Evolutionary conservation across 2,797 vertebrate species (phyloP).

Genomic region (Meda fulgida): DNA sequence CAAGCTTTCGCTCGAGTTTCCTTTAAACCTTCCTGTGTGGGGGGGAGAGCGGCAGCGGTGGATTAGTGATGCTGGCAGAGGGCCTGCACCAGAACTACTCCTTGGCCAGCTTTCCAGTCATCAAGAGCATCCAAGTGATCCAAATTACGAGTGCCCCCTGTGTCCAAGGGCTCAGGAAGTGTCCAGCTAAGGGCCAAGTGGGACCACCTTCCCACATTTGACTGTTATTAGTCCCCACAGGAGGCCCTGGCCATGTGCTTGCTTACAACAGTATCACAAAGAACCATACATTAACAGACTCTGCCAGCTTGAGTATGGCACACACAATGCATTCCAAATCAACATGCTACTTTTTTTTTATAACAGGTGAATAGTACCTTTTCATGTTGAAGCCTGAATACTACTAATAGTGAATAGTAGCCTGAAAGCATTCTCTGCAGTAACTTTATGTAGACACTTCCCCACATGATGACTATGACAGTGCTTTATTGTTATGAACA

Average conservation of each 20-base stretch:
- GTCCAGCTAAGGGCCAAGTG: slow-evolving; percentile 61
- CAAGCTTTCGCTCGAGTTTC: slow-evolving; percentile 52
- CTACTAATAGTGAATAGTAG: background rate
- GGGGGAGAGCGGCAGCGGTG: slow-evolving; percentile 38
- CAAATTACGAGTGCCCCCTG: slow-evolving; percentile 52
- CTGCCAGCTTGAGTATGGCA: slow-evolving; percentile 44
- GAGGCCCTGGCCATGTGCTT: slow-evolving; percentile 59
- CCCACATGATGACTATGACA: slow-evolving; percentile 22
- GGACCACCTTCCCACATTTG: slow-evolving; percentile 62
- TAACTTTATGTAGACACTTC: slow-evolving; percentile 16
- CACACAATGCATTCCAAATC: slow-evolving; percentile 30
- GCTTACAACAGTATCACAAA: slow-evolving; percentile 53
- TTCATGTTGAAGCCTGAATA: background rate
- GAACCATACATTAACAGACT: slow-evolving; percentile 58
- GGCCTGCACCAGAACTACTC: slow-evolving; percentile 46
- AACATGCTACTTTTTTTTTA: slow-evolving; percentile 3
- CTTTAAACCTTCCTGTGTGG: slow-evolving; percentile 50
- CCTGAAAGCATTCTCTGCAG: background rate
- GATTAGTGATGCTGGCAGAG: slow-evolving; percentile 56
- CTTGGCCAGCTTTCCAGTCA: slow-evolving; percentile 47
- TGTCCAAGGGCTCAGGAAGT: slow-evolving; percentile 58
- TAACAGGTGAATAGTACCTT: slow-evolving; percentile 19
- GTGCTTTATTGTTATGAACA: slow-evolving; percentile 32
- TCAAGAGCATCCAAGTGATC: slow-evolving; percentile 51
- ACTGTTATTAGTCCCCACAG: slow-evolving; percentile 63